A percentile compares a stretch with the other conserved stretches of the same genome.
phyloP scores from a whole-genome alignment of 2,113 vertebrate species.

The Meriones unguiculatus region DNA sequence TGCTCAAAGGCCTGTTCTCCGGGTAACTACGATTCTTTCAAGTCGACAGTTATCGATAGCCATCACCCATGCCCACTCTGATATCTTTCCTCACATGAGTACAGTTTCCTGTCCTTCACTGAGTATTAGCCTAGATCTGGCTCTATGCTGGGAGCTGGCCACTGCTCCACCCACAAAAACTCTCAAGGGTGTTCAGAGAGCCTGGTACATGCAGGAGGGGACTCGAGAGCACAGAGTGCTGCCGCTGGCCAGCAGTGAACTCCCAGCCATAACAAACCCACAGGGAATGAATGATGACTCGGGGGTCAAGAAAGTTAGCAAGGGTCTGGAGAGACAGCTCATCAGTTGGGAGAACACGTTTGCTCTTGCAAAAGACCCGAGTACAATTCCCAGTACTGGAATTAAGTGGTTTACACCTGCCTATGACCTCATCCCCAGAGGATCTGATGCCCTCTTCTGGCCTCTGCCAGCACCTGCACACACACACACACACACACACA shows the following conservation, averaged over 20 bases:
- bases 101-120: background rate
- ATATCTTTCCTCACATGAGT: background rate
- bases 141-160: background rate
- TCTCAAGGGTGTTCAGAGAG: background rate
- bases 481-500: background rate
- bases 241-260: too few species aligned
- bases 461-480: background rate
- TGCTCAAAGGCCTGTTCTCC: background rate
- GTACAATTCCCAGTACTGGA: background rate
- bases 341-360: background rate
- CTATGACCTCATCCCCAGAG: background rate
- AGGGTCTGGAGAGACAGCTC: background rate
- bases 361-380: background rate
- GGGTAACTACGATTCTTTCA: background rate
- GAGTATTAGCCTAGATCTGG: background rate
- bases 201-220: too few species aligned
- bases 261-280: background rate
- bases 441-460: background rate
- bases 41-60: background rate
- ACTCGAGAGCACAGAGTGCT: background rate
- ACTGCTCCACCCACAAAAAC: background rate
- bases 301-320: accelerated
- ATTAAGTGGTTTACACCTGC: background rate
- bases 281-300: background rate
- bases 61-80: too few species aligned